phyloP scores from a whole-genome alignment of 1,140 invertebrate genomes.

The Diorhabda elongata region DNA sequence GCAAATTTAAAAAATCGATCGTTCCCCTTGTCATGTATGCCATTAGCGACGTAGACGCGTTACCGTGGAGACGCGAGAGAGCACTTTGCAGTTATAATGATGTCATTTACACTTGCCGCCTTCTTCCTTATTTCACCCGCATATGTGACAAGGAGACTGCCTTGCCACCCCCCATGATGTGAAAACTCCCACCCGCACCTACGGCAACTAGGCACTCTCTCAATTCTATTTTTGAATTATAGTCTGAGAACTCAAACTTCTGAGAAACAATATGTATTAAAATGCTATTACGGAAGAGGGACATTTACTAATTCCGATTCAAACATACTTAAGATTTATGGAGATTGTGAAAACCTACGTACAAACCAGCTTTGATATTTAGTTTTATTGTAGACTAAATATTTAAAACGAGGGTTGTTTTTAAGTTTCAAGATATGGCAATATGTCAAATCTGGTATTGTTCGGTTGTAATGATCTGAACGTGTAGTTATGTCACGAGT shows the following conservation, averaged over 20 bases:
- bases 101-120: constrained; percentile 49
- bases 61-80: constrained; percentile 45
- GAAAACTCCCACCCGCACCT: constrained; percentile 16
- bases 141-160: constrained; percentile 44
- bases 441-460: too few species aligned
- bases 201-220: constrained; percentile 20
- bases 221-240: constrained; percentile 24
- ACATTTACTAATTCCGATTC: background rate
- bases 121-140: constrained; percentile 42
- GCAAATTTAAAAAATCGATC: constrained; percentile 50
- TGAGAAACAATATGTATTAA: constrained; percentile 31
- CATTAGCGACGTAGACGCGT: constrained; percentile 45
- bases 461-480: too few species aligned
- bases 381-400: too few species aligned
- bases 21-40: constrained; percentile 48
- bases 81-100: constrained; percentile 50
- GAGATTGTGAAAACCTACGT: too few species aligned
- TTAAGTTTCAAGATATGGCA: too few species aligned
- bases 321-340: background rate
- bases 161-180: constrained; percentile 11
- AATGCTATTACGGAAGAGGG: constrained; percentile 31
- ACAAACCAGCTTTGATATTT: too few species aligned
- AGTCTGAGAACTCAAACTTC: constrained; percentile 16
- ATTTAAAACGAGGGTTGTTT: too few species aligned
- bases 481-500: too few species aligned